Percentiles rank a stretch among this genome's conserved stretches.
phyloP scores from a whole-genome alignment of 2,888 invertebrate species.

The Sinodicranocentrus sp. region DNA sequence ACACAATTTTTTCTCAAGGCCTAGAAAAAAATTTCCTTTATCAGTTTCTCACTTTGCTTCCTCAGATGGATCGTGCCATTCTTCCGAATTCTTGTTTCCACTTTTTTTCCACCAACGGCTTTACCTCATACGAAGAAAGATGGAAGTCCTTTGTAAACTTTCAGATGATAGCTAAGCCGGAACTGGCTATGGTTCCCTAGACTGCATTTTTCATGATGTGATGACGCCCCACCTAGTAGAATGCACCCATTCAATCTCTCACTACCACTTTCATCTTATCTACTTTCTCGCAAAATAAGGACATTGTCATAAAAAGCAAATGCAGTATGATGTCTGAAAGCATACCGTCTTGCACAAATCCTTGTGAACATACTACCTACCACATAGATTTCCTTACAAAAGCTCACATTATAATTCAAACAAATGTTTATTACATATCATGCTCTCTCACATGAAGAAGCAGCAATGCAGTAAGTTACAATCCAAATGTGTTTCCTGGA shows the following conservation, averaged over 20 bases:
- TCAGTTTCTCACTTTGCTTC: background rate
- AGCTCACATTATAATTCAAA: too few relatives aligned
- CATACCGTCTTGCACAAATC: too few relatives aligned
- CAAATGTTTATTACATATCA: too few relatives aligned
- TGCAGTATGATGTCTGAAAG: too few relatives aligned
- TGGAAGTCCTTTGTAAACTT: conserved; percentile 2
- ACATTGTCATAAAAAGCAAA: too few relatives aligned
- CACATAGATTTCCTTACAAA: too few relatives aligned
- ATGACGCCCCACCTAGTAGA: background rate
- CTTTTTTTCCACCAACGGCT: background rate
- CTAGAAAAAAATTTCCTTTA: background rate
- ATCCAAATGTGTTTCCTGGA: too few relatives aligned
- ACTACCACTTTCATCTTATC: background rate
- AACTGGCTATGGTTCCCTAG: background rate
- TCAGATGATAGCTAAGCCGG: background rate
- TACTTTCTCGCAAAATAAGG: too few relatives aligned
- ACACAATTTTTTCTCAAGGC: too few relatives aligned
- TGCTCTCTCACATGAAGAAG: too few relatives aligned
- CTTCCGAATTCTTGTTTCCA: background rate
- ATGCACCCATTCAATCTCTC: conserved; percentile 1
- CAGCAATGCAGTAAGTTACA: too few relatives aligned
- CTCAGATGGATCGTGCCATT: conserved; percentile 2
- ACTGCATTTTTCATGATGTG: background rate
- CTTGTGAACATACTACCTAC: too few relatives aligned
- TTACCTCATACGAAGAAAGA: background rate